These are phyloP conservation scores for Ornithorhynchus anatinus DNA, from an alignment of 2,113 vertebrate species.

Conservation along the genomic window DNA sequence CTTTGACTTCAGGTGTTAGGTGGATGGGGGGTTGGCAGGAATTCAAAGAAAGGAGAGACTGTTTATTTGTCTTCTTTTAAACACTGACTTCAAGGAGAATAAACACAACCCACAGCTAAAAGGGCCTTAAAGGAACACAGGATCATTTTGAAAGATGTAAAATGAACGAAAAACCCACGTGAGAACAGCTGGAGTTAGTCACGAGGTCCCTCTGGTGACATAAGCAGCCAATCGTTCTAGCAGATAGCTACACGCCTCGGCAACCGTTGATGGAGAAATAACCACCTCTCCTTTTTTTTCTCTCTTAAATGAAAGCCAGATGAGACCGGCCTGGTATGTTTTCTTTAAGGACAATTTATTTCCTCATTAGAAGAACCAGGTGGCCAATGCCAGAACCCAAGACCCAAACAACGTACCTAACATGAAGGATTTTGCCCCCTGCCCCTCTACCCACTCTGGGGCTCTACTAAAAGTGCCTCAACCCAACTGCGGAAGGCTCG, in stretches of 20 bases:
- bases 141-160: constrained; percentile 54
- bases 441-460: no score
- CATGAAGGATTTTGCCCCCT: no score
- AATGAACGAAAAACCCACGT: constrained; percentile 18
- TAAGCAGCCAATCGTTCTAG: constrained; percentile 22
- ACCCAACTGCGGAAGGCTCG: no score
- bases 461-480: no score
- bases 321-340: constrained; percentile 40
- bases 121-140: constrained; percentile 56
- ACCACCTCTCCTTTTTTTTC: constrained; percentile 23
- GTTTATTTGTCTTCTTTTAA: constrained; percentile 61
- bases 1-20: constrained; percentile 29
- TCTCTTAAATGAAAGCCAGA: constrained; percentile 53
- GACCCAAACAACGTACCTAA: not conserved
- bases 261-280: constrained; percentile 46
- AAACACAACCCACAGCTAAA: constrained; percentile 56
- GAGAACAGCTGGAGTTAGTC: constrained; percentile 38
- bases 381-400: constrained; percentile 20
- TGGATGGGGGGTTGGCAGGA: constrained; percentile 33
- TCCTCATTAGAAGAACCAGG: constrained; percentile 40
- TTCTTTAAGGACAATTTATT: constrained; percentile 49
- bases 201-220: constrained; percentile 43
- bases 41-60: constrained; percentile 46
- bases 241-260: constrained; percentile 22
- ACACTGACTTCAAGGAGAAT: constrained; percentile 58